Percentiles rank a stretch among this genome's conserved stretches.
These are phyloP conservation scores for Diuraphis noxia DNA, from an alignment of 1,140 invertebrate genomes.

Conservation along the genomic window DNA sequence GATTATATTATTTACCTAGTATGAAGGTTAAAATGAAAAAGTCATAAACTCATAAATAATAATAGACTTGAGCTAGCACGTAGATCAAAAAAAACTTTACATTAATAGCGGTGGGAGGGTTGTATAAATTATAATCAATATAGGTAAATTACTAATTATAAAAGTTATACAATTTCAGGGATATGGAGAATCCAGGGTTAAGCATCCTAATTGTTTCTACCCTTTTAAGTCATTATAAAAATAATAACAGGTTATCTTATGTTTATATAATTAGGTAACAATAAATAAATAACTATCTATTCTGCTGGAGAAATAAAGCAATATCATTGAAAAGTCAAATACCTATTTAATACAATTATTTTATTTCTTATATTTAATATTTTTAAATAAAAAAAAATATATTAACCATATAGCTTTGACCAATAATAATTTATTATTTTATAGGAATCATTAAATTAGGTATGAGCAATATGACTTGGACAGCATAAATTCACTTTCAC, in stretches of 20 bases:
- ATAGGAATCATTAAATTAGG: neutral
- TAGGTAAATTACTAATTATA: neutral
- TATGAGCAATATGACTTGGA: neutral
- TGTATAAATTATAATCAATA: neutral
- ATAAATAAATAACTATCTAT: neutral
- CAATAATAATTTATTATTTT: neutral
- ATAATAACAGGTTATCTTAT: neutral
- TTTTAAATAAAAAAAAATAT: neutral
- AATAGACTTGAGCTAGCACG: neutral
- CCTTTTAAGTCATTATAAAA: neutral
- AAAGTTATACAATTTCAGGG: neutral
- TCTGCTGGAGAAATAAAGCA: neutral
- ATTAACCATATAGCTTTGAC: neutral
- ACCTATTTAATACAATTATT: neutral
- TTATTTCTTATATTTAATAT: neutral
- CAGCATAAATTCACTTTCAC: constrained; percentile 17
- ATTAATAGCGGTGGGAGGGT: too few relatives aligned
- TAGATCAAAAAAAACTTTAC: too few relatives aligned
- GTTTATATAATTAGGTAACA: neutral
- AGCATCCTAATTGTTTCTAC: neutral
- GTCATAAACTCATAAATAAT: too few relatives aligned
- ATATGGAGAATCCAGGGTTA: neutral
- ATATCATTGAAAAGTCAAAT: neutral
- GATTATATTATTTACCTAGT: neutral
- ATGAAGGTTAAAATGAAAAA: neutral